Conservation (phyloP, 2,888 invertebrate species). For the Ditula angustiorana region DNA sequence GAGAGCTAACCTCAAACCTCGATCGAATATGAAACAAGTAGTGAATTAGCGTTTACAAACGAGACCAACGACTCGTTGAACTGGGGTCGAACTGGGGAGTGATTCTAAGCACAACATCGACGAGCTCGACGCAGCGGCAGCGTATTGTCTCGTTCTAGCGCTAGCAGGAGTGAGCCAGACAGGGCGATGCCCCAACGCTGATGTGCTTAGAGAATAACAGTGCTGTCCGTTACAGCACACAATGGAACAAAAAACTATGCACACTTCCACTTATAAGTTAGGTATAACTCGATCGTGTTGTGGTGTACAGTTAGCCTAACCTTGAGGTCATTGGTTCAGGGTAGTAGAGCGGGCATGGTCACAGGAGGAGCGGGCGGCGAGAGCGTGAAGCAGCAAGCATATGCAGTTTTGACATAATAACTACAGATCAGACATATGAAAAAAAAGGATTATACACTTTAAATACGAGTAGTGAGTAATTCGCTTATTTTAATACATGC, state of each 20-base stretch:
- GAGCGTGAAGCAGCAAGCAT: not conserved
- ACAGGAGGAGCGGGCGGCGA: conserved; percentile 25
- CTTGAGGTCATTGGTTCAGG: conserved; percentile 50
- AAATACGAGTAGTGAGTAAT: too few relatives aligned
- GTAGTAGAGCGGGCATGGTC: not conserved
- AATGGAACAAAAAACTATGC: conserved; percentile 20
- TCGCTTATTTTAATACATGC: too few relatives aligned
- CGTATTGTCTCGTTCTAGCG: too few relatives aligned
- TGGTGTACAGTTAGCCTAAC: conserved; percentile 47
- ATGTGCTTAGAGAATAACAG: too few relatives aligned
- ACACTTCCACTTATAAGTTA: conserved; percentile 33
- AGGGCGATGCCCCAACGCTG: too few relatives aligned
- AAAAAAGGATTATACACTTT: too few relatives aligned
- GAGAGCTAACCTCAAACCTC: not conserved
- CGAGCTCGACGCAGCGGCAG: too few relatives aligned
- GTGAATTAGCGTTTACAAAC: not conserved
- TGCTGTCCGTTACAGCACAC: conserved; percentile 31
- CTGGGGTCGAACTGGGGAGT: too few relatives aligned
- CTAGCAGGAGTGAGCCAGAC: too few relatives aligned
- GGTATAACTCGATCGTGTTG: conserved; percentile 44
- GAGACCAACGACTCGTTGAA: conserved; percentile 28
- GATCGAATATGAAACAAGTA: conserved; percentile 1
- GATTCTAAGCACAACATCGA: too few relatives aligned
- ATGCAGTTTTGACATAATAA: too few relatives aligned
- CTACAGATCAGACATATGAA: too few relatives aligned